Evolutionary conservation across 2,888 invertebrate species (phyloP), one percentile per base, ranked within the genome.

Genomic region (Ormyrus nitidulus): DNA sequence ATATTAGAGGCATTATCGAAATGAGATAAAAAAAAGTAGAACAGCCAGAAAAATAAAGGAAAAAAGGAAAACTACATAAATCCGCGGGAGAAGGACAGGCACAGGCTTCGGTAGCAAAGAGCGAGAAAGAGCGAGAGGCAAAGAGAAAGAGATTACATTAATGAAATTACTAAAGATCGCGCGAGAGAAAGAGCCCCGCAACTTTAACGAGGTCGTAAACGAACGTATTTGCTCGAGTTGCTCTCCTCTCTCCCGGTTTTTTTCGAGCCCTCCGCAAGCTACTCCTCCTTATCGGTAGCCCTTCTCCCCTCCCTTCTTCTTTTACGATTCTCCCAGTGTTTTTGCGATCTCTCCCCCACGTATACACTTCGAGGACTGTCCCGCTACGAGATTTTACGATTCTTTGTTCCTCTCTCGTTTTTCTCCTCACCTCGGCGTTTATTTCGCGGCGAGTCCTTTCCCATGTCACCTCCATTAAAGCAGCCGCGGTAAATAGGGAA

Each of bases 121-220:
- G 46, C 19, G 13, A 10, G 34, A 44, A 44, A 48, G 53, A 3
- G 71, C 10, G 70, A 70, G 34, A 53, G 58, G 59, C 34, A 68
- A 46, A 59, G 68, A 68, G 73, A 65, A 70, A 46, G 62, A 69
- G 68, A 77, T 77, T 77, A 81, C 81, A 81, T 77, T 81, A 81
- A 81, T 77, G 81, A 81, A 81, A 81, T 81, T 81, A 81, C 73
- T 53, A 74, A 80, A 80, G 73, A 80, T 80, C 77, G 73, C 58
- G 59, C 34, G 66, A 48, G 65, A 56, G 49, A 65, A 44, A 66
- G 56, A 46, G 49, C 58, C n/a, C 62, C 75, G 62, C 75, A 59
- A 77, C 74, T 81, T 77, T 81, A 81, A 81, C 71, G 81, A 81
- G 81, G 46, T 81, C 81, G 81, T 81, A 81, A 81, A 81, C 81